Evolutionary conservation across 2,797 vertebrate genomes (phyloP), one percentile per base, ranked within the genome.

Genomic region (Chromis chromis): DNA sequence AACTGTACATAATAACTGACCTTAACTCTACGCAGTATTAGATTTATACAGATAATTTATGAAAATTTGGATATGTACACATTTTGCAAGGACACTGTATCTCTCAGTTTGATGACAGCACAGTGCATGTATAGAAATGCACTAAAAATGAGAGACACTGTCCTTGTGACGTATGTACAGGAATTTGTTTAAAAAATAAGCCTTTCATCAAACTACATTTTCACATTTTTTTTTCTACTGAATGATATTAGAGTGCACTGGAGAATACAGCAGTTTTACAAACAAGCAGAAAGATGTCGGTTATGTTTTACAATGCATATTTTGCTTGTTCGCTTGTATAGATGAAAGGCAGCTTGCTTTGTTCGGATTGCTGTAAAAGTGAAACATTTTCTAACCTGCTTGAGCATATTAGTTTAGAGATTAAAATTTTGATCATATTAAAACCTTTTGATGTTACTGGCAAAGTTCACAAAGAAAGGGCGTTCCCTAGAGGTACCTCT

Each of bases 321-420:
- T 82, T 79, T 65, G 21, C 56, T 78, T 55, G 66, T 79, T 85
- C n/a, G 61, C 25, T 79, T 83, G 52, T 66, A 82, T 69, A 76
- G 63, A 81, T 19, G 19, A 85, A 90, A 89, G 76, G 90, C 84
- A 86, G 86, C 83, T 77, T 73, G 70, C 63, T 86, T 81, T 68
- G 74, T 91, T 89, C 44, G 6, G 70, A 72, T 74, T 88, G 76
- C 74, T 87, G 58, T 74, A 76, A 89, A 86, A 77, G 44, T 85
- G 65, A 74, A 66, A 77, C 57, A 57, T 72, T 79, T 49, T 61
- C 76, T 79, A 76, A 67, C 83, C 68, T 77, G 79, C 57, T 81
- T 21, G 28, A 76, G 62, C 77, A 59, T 61, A 57, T 75, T 78
- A 70, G 79, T 50, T 19, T 48, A 75, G 66, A 24, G 33, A 50